Base-by-base conservation (phyloP, 1,140 invertebrate genomes). In the Pogonus chalceus region DNA sequence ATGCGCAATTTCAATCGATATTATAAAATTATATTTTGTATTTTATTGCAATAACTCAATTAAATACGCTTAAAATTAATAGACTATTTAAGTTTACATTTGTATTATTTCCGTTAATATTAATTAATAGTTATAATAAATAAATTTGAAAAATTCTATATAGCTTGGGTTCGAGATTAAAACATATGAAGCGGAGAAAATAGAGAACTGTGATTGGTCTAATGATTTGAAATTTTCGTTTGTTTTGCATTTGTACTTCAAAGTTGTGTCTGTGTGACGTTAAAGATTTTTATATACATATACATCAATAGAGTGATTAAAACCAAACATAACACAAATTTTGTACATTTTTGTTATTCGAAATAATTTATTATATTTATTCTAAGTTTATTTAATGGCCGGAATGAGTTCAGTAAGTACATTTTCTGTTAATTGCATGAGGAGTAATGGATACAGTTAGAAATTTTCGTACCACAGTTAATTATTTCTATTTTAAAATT, bases 191-290 rank as follows among this genome's bases (percentile, higher is more conserved):
- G 37, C 37, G 7, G 7, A 18, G n/a, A n/a, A n/a, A n/a, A n/a
- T n/a, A n/a, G n/a, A n/a, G n/a, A n/a, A n/a, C 23, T 51, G 9
- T 50, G 43, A 60, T 62, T 62, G 61, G 61, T 61, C 47, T 35
- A 12, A 58, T 60, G 59, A 57, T 62, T 61, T 49, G 37, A 43
- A 61, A 62, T 59, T 51, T 61, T 37, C 55, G 35, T 57, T 51
- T 57, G 58, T 56, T n/a, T 57, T 60, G 49, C 21, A 37, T 16
- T 50, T 3, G 18, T 18, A 18, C 18, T 12, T 12, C 9, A 4
- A 9, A 4, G 63, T 59, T 66, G 64, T 65, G n/a, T n/a, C n/a
- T n/a, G n/a, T 68, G 66, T 70, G 66, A 70, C 66, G 65, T 68
- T 70, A 64, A 68, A 62, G 64, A 62, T 67, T 67, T 67, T 59